These are phyloP conservation scores for Aphelinus atriplicis DNA, from an alignment of 1,140 invertebrate genomes.

Conservation along the genomic window DNA sequence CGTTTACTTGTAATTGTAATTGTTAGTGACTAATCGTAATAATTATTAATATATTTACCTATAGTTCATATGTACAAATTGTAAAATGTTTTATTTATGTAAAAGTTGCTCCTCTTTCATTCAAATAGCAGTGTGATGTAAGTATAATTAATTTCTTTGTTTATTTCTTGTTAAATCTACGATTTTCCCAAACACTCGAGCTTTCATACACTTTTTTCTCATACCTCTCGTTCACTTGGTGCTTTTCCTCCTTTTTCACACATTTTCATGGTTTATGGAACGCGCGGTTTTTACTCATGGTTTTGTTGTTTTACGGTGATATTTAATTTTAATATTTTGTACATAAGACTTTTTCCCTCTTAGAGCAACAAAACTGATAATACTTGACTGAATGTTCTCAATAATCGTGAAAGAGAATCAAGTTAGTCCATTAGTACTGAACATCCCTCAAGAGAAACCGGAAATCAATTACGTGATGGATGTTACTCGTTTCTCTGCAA, in stretches of 20 bases:
- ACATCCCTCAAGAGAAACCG: too few species aligned
- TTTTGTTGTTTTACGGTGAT: conserved; percentile 22
- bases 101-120: conserved; percentile 54
- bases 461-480: too few species aligned
- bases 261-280: neutral
- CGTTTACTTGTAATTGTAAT: conserved; percentile 20
- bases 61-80: conserved; percentile 63
- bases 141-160: conserved; percentile 38
- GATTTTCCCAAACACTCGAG: conserved; percentile 17
- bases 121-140: conserved; percentile 43
- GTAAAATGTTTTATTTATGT: conserved; percentile 60
- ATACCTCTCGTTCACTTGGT: conserved; percentile 10
- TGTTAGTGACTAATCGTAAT: conserved; percentile 29
- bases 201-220: conserved; percentile 18
- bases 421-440: too few species aligned
- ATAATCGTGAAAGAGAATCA: too few species aligned
- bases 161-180: conserved; percentile 30
- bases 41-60: conserved; percentile 48
- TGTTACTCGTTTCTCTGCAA: too few species aligned
- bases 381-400: too few species aligned
- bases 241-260: conserved; percentile 5
- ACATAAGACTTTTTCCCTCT: conserved; percentile 22
- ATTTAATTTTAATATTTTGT: conserved; percentile 24
- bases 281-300: conserved; percentile 2
- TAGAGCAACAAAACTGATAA: neutral